phyloP scores from a whole-genome alignment of 2,113 vertebrate genomes.

The Zingel zingel region DNA sequence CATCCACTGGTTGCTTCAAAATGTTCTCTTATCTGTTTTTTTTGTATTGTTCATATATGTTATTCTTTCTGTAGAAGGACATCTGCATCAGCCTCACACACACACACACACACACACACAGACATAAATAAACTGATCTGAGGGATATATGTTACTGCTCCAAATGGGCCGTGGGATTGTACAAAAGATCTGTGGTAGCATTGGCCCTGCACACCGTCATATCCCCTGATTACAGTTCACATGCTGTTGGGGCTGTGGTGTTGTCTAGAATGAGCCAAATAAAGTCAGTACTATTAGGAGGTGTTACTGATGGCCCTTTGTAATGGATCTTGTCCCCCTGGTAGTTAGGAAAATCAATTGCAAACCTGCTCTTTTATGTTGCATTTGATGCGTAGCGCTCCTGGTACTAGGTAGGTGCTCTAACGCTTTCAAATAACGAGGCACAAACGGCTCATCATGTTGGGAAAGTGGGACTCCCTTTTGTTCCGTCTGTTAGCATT shows the following conservation, averaged over 20 bases:
- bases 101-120: rapidly evolving
- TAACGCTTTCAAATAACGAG: slow-evolving; percentile 18
- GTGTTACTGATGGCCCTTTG: slow-evolving; percentile 45
- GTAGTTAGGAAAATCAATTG: slow-evolving; percentile 51
- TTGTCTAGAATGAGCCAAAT: slow-evolving; percentile 9
- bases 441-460: not conserved
- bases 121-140: not conserved
- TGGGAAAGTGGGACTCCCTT: not conserved
- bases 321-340: slow-evolving; percentile 35
- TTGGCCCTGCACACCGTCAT: not conserved
- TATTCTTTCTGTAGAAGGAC: too few species aligned
- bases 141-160: not conserved
- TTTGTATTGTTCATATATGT: too few species aligned
- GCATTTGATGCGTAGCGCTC: slow-evolving; percentile 16
- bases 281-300: slow-evolving; percentile 32
- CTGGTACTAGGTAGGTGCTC: not conserved
- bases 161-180: slow-evolving; percentile 7
- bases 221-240: not conserved
- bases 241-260: not conserved
- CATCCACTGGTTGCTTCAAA: too few species aligned
- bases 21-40: too few species aligned
- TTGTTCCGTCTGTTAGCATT: not conserved
- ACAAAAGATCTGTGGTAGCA: not conserved
- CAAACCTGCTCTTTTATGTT: slow-evolving; percentile 46
- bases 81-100: too few species aligned